Base-by-base conservation (phyloP, 2,888 invertebrate genomes). In the Gryllus longicercus region DNA sequence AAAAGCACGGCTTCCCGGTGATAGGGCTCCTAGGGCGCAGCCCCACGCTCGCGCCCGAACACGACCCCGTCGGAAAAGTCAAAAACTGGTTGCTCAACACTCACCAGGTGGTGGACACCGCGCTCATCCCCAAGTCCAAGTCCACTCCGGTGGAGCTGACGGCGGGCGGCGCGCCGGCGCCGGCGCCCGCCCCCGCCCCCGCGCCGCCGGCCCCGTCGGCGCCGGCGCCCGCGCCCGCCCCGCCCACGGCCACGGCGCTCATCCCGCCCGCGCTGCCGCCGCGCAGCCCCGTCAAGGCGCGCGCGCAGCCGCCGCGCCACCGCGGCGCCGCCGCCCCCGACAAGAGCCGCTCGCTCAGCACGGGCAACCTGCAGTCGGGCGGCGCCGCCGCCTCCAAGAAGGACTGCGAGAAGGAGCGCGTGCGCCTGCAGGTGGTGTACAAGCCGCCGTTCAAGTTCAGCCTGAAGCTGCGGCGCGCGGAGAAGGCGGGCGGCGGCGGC, bases 371-470 rank as follows among this genome's bases (percentile, higher is more conserved):
- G 74, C 87, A 91, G n/a, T 63, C 63, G 63, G n/a, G 63, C 63
- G 88, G 89, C 74, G 77, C 78, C 23, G 89, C 80, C 91, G 91
- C 25, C 80, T 79, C 49, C 80, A 83, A 10, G 78, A 79, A 11
- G 80, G 80, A 74, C 80, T 83, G 1, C 83, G 84, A 21, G n/a
- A 80, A 81, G 74, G 82, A 86, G 81, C 94, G 94, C 86, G 92
- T 95, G 16, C 91, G 94, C 83, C 88, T 95, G 38, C 95, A 95
- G 87, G 95, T 95, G 63, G 94, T 95, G 50, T 95, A 95, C 86
- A 95, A 95, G 86, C 95, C 95, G 79, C 95, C 95, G 16, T 95
- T 95, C 87, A 93, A 94, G 85, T 95, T 95, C 87, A 95, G 94
- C 86, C 91, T 95, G 80, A 94, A 94, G 85, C 90, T 95, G 82